Conservation (phyloP, 2,888 invertebrate species). For the Brenthis daphne region DNA sequence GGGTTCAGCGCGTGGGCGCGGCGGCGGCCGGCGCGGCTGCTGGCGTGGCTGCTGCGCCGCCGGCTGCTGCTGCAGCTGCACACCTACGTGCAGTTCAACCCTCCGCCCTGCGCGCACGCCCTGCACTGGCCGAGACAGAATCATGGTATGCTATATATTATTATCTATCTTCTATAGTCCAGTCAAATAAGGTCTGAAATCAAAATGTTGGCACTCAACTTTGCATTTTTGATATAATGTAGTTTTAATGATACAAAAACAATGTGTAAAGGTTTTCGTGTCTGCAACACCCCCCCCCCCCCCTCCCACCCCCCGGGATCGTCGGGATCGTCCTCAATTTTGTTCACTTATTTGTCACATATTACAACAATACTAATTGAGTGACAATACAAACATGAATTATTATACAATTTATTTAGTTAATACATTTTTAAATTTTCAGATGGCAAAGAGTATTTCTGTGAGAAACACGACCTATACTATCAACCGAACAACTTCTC, state of each 20-base stretch:
- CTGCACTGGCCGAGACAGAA: constrained; percentile 38
- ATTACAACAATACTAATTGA: neutral
- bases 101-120: constrained; percentile 62
- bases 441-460: constrained; percentile 78
- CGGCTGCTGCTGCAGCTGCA: constrained; percentile 95
- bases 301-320: too few relatives aligned
- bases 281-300: too few relatives aligned
- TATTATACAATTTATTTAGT: neutral
- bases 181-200: too few relatives aligned
- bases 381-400: too few relatives aligned
- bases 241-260: too few relatives aligned
- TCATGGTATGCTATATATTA: constrained; percentile 1
- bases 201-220: too few relatives aligned
- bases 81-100: constrained; percentile 93
- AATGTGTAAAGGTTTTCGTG: too few relatives aligned
- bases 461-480: constrained; percentile 76
- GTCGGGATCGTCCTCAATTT: too few relatives aligned
- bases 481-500: constrained; percentile 73
- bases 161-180: neutral
- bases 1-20: constrained; percentile 53
- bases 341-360: too few relatives aligned
- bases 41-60: constrained; percentile 96
- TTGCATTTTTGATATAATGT: too few relatives aligned
- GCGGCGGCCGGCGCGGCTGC: constrained; percentile 84
- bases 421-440: constrained; percentile 32